phyloP scores from a whole-genome alignment of 2,888 invertebrate genomes.

The Leucania comma region DNA sequence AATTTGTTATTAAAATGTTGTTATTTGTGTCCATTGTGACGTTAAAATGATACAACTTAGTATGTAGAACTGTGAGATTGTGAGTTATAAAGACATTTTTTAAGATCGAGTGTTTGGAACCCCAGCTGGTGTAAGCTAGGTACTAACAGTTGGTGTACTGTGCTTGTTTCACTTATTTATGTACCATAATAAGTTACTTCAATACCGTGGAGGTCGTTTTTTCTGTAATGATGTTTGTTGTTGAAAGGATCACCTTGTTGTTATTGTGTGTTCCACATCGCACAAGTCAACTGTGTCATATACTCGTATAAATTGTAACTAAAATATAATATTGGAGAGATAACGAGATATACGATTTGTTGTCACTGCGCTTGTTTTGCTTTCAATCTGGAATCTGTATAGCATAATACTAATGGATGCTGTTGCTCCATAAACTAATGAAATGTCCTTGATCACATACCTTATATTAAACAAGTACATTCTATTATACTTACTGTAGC shows the following conservation, averaged over 20 bases:
- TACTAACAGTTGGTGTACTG: constrained; percentile 60
- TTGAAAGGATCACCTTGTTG: constrained; percentile 40
- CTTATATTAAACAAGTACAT: not conserved
- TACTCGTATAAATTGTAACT: not conserved
- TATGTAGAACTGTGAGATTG: constrained; percentile 65
- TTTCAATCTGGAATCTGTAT: constrained; percentile 12
- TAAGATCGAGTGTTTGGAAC: constrained; percentile 70
- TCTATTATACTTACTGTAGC: not conserved
- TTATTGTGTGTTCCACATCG: constrained; percentile 38
- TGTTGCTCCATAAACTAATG: not conserved
- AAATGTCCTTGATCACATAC: not conserved
- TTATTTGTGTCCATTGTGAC: constrained; percentile 51
- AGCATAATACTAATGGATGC: not conserved
- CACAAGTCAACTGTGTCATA: constrained; percentile 17
- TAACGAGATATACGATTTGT: constrained; percentile 19
- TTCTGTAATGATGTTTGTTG: constrained; percentile 40
- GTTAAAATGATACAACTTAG: constrained; percentile 45
- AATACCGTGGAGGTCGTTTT: constrained; percentile 44
- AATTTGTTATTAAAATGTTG: constrained; percentile 58
- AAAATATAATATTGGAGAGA: constrained; percentile 19
- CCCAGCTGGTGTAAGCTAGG: constrained; percentile 80
- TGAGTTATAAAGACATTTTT: constrained; percentile 67
- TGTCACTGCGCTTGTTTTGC: constrained; percentile 17
- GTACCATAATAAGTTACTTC: constrained; percentile 50
- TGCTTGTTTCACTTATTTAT: constrained; percentile 62